Evolutionary conservation across 2,888 invertebrate genomes (phyloP), one percentile per base, ranked within the genome.

Genomic region (Tholera decimalis): DNA sequence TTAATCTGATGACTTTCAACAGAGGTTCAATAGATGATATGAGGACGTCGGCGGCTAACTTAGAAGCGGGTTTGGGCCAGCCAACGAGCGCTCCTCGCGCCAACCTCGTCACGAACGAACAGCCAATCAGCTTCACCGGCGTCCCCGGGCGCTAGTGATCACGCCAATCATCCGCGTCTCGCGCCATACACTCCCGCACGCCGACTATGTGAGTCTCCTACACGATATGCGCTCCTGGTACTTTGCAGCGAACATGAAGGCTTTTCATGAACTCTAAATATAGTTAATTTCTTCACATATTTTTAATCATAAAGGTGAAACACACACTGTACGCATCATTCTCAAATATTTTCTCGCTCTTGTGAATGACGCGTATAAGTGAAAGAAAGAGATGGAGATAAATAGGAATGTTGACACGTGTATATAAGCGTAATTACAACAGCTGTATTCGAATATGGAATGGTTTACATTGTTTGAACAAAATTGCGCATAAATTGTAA

Each of bases 11-110:
- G 3, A 24, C 57, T 43, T 7, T 18, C 57, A 57, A 58, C 92
- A 98, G 98, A 96, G 98, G 98, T 81, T 96, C 97, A 83, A 96
- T 96, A 80, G 97, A 97, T 79, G 98, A 98, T 85, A 98, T 98
- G 98, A 96, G 97, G 91, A 96, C 96, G 91, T 96, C 97, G 87
- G 97, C 97, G 77, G 96, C 96, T 65, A 93, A 87, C 72, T 89
- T 96, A 47, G 95, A 94, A 82, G 89, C 93, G 49, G 95, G 95
- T 1, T 44, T 80, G 39, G 89, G 85, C 7, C 92, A 77, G 83
- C 88, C 88, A 55, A 93, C 96, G 79, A 93, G 96, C 72, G 97
- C 96, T 82, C 97, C 97, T 92, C 97, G 97, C 84, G 97, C 98
- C 84, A 97, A 96, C 87, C 97, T 98, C 88, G 97, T 98, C 84